Percentiles rank a stretch among this genome's conserved stretches.
Evolutionary conservation across 2,888 invertebrate genomes (phyloP).

Genomic region (Dromius quadrimaculatus): DNA sequence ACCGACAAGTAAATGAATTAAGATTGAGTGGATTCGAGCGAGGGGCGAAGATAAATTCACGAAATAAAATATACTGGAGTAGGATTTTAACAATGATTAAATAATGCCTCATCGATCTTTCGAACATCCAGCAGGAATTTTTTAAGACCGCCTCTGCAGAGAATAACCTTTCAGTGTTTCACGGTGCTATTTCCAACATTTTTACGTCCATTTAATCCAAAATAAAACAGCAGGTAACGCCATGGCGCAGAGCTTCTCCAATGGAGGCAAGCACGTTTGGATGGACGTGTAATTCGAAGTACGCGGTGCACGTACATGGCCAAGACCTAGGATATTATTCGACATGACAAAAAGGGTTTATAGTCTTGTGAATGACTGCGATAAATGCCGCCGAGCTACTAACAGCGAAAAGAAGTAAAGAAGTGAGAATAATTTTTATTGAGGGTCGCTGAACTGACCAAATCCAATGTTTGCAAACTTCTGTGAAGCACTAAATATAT

Average conservation of each 20-base stretch:
- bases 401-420: no score
- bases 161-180: constrained; percentile 22
- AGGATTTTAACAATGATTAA: constrained; percentile 33
- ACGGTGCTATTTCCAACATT: constrained; percentile 42
- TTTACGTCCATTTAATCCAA: constrained; percentile 50
- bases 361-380: no score
- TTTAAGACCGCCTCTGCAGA: not conserved
- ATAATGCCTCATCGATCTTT: constrained; percentile 22
- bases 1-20: constrained; percentile 41
- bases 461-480: no score
- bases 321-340: no score
- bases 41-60: constrained; percentile 20
- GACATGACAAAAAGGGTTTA: no score
- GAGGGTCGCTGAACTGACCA: no score
- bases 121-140: no score
- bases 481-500: no score
- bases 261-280: not conserved
- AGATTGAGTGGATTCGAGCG: constrained; percentile 24
- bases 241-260: constrained; percentile 3
- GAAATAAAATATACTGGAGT: constrained; percentile 24
- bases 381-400: no score
- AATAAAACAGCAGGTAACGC: constrained; percentile 48
- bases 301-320: constrained; percentile 18
- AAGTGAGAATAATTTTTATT: no score
- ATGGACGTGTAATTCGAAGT: not conserved